Evolutionary conservation across 1,140 invertebrate species (phyloP).

Genomic region (Bursaphelenchus mucronatus): DNA sequence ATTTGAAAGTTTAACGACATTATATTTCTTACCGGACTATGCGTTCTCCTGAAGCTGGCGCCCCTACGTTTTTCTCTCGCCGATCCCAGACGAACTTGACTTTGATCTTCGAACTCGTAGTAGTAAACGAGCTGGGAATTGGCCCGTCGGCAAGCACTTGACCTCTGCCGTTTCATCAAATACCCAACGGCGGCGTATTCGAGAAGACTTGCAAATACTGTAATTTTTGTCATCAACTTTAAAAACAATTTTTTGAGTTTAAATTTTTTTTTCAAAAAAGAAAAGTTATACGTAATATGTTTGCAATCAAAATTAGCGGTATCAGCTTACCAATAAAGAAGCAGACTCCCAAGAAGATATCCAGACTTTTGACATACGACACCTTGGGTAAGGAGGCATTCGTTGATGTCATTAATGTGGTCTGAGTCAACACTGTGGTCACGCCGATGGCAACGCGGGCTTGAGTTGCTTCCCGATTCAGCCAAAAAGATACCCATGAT

Average conservation of each 20-base stretch:
- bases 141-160: slow-evolving; percentile 9
- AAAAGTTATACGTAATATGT: slow-evolving; percentile 2
- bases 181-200: slow-evolving; percentile 59
- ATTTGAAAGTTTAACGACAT: too few relatives aligned
- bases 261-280: slow-evolving; percentile 1
- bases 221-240: too few relatives aligned
- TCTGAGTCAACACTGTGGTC: slow-evolving; percentile 59
- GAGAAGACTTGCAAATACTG: slow-evolving; percentile 53
- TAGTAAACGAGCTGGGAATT: slow-evolving; percentile 40
- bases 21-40: slow-evolving; percentile 4
- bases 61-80: slow-evolving; percentile 27
- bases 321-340: slow-evolving; percentile 57
- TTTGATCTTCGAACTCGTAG: slow-evolving; percentile 45
- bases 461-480: slow-evolving; percentile 87
- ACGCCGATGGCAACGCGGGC: slow-evolving; percentile 67
- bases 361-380: slow-evolving; percentile 60
- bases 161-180: slow-evolving; percentile 54
- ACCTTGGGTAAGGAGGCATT: slow-evolving; percentile 64
- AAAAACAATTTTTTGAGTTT: slow-evolving; percentile 10
- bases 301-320: neutral
- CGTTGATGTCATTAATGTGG: slow-evolving; percentile 60
- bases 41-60: slow-evolving; percentile 11
- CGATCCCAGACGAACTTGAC: slow-evolving; percentile 31
- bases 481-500: slow-evolving; percentile 74
- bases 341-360: slow-evolving; percentile 60